A percentile compares a stretch with the other conserved stretches of the same genome.
Evolutionary conservation across 1,140 invertebrate species (phyloP).

Genomic region (Cydia strobilella): DNA sequence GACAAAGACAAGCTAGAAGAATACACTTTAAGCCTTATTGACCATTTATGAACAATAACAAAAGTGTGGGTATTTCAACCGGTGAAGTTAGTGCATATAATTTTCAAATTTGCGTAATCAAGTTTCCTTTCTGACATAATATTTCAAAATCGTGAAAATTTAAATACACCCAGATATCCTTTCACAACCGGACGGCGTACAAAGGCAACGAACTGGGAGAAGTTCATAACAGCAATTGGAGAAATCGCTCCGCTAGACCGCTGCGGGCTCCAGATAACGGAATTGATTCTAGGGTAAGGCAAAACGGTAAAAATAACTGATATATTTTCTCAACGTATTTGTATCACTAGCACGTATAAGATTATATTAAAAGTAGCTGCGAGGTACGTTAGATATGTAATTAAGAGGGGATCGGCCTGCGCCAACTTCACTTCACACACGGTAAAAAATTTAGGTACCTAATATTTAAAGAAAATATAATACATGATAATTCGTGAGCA

Average conservation of each 20-base stretch:
- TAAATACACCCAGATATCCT: not conserved
- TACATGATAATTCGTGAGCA: too few relatives aligned
- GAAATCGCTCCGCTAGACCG: constrained; percentile 4
- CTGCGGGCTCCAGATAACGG: constrained; percentile 28
- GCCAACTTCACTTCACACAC: too few relatives aligned
- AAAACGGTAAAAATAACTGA: not conserved
- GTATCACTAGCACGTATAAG: not conserved
- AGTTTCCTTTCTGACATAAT: not conserved
- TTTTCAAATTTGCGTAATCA: not conserved
- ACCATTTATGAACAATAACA: too few relatives aligned
- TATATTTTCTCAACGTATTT: not conserved
- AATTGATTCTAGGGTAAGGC: constrained; percentile 23
- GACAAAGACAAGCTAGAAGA: too few relatives aligned
- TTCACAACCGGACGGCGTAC: not conserved
- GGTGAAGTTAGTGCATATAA: not conserved
- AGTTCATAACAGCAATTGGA: constrained; percentile 21
- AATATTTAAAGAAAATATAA: too few relatives aligned
- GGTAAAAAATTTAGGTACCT: too few relatives aligned
- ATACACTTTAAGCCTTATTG: too few relatives aligned
- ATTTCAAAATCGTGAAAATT: not conserved
- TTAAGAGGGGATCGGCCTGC: too few relatives aligned
- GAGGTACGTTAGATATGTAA: too few relatives aligned
- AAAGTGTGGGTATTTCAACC: too few relatives aligned
- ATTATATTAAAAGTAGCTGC: not conserved
- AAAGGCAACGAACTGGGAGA: constrained; percentile 15